Evolutionary conservation across 2,888 invertebrate species (phyloP), one percentile per base, ranked within the genome.

Genomic region (Zaprionus lineosus): DNA sequence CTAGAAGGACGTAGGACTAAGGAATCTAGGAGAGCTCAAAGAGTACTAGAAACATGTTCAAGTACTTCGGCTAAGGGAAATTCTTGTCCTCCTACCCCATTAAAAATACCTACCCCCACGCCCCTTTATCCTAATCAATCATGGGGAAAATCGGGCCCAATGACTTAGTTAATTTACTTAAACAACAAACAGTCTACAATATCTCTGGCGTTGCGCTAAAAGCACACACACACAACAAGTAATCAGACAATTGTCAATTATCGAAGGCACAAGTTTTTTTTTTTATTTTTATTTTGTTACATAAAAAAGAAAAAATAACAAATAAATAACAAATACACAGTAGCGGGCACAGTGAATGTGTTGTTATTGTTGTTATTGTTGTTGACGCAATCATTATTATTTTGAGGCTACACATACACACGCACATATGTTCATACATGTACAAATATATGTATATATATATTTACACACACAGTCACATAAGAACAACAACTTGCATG

Each of bases 311-410:
- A 53, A 24, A 59, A 60, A 43, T 43, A 24, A 44, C 16, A 33
- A 4, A 52, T 31, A 29, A 26, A 24, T 50, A 65, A 50, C 48
- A 64, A 51, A 50, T 48, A 51, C 47, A 58, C 55, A 58, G 51
- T 48, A 60, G 53, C 46, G 24, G 29, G 28, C 8, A 16, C 24
- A 53, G 33, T 55, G 58, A 39, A 21, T 7, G n/a, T 46, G 64
- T 29, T 61, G 52, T 55, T 59, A 61, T 61, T 46, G 55, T 37
- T 55, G 48, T 34, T 61, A 44, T 39, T 65, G 53, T 72, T 78
- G 73, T 84, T 86, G 79, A 86, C 84, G 79, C 86, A 79, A 79
- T 79, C 86, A 79, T 79, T 79, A 85, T 85, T 83, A 78, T 83
- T 85, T 79, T 79, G 79, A 79, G 79, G 79, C 86, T 84, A 77